Base-by-base conservation (phyloP, 2,797 vertebrate species). In the Apodemus agrarius region DNA sequence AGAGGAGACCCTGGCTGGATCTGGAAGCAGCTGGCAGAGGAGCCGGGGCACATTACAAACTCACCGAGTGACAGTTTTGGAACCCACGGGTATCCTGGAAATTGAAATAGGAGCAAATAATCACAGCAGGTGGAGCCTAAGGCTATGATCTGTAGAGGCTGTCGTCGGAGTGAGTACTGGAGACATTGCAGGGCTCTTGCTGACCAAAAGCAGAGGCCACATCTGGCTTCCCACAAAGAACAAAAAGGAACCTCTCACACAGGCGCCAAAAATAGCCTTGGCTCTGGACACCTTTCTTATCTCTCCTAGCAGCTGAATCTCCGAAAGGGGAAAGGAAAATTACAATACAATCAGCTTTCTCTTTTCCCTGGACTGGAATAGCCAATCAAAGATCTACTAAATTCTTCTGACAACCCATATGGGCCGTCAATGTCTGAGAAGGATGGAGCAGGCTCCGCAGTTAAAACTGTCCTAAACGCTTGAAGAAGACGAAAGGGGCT, bases 221-320 rank as follows among this genome's bases (percentile, higher is more conserved):
- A 52, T 59, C 92, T 96, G 69, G 49, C 82, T 91, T 87, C 63
- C 74, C 17, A 76, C 88, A 83, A 76, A 93, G 7, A 75, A 94
- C 52, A 75, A 88, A 80, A 49, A 67, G 34, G 80, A 94, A 67
- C 57, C 63, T 69, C 37, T 80, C 46, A 21, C 49, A 14, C 10
- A 13, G 86, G 37, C 43, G 57, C 21, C 52, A 12, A 93, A 82
- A 83, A 49, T 61, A 61, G 17, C n/a, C 63, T 86, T 89, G 93
- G 90, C 82, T 86, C 75, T 4, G 11, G 83, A 31, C 59, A 72
- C 69, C 40, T 82, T 72, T 94, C 96, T 97, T 95, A 96, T 93
- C 95, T 95, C 91, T 84, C 26, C 61, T 63, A 93, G 83, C 91
- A 94, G 93, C 89, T 82, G 85, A 92, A 24, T 87, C 75, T 80